Evolutionary conservation across 1,140 invertebrate species (phyloP).

Genomic region (Brachionus manjavacas): DNA sequence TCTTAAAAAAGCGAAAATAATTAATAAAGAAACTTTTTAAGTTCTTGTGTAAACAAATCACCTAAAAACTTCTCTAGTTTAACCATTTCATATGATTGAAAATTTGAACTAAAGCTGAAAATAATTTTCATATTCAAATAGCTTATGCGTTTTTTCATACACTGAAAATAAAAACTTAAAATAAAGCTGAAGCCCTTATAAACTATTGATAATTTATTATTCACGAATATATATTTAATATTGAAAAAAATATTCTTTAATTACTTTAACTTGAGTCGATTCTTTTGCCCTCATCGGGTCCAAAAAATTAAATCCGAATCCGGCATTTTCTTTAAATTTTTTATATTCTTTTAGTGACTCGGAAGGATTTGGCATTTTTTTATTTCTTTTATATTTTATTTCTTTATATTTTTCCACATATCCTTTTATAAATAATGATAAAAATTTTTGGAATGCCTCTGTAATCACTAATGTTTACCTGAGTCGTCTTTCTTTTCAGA

Average conservation of each 20-base stretch:
- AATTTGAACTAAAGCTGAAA: background rate
- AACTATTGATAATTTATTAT: background rate
- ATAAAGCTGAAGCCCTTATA: background rate
- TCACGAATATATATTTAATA: too few relatives aligned
- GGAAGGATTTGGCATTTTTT: background rate
- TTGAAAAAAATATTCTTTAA: background rate
- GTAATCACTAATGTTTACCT: background rate
- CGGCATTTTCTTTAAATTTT: constrained; percentile 31
- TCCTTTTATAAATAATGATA: background rate
- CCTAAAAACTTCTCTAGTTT: background rate
- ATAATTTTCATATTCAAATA: background rate
- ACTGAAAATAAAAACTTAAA: background rate
- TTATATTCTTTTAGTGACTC: constrained; percentile 7
- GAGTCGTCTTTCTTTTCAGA: background rate
- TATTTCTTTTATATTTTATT: background rate
- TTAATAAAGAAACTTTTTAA: background rate
- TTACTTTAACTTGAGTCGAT: constrained; percentile 4
- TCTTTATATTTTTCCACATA: constrained; percentile 32
- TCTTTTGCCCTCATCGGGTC: constrained; percentile 11
- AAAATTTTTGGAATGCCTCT: background rate
- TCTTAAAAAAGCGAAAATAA: background rate
- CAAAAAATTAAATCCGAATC: constrained; percentile 25
- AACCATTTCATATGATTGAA: background rate
- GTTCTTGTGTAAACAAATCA: background rate
- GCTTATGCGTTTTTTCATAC: background rate